Evolutionary conservation across 2,888 invertebrate species (phyloP).

Genomic region (Rhogogaster chlorosoma): DNA sequence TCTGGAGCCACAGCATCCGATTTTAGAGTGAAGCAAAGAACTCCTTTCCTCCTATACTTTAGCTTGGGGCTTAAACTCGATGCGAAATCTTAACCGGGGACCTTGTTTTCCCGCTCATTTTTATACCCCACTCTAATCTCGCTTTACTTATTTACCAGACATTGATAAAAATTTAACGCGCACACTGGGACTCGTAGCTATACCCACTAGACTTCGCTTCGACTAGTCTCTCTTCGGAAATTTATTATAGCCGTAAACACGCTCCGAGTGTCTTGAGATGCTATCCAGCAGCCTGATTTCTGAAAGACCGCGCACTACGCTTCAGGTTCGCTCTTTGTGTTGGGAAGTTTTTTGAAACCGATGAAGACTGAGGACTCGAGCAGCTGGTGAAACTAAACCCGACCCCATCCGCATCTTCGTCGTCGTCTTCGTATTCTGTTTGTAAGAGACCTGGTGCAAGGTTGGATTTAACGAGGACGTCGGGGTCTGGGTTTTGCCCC

Average conservation of each 20-base stretch:
- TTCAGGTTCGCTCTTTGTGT: constrained; percentile 15
- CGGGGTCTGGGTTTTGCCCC: background rate
- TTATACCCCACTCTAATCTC: background rate
- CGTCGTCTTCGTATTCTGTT: background rate
- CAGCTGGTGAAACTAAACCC: constrained; percentile 34
- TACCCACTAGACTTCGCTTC: constrained; percentile 65
- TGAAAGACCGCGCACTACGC: background rate
- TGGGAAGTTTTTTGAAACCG: background rate
- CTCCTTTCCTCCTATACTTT: background rate
- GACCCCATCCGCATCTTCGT: constrained; percentile 10
- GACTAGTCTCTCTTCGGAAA: constrained; percentile 64
- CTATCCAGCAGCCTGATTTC: constrained; percentile 34
- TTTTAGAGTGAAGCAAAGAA: background rate
- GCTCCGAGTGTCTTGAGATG: constrained; percentile 5
- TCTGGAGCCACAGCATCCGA: background rate
- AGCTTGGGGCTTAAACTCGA: background rate
- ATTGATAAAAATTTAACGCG: constrained; percentile 28
- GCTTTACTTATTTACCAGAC: constrained; percentile 4
- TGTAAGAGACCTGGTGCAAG: background rate
- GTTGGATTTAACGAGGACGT: constrained; percentile 37
- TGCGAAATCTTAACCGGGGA: background rate
- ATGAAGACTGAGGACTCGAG: background rate
- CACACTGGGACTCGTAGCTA: constrained; percentile 51
- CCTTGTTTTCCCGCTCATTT: background rate
- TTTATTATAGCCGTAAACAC: constrained; percentile 69